Conservation (phyloP, 2,888 invertebrate genomes). For the Meloe dianella region DNA sequence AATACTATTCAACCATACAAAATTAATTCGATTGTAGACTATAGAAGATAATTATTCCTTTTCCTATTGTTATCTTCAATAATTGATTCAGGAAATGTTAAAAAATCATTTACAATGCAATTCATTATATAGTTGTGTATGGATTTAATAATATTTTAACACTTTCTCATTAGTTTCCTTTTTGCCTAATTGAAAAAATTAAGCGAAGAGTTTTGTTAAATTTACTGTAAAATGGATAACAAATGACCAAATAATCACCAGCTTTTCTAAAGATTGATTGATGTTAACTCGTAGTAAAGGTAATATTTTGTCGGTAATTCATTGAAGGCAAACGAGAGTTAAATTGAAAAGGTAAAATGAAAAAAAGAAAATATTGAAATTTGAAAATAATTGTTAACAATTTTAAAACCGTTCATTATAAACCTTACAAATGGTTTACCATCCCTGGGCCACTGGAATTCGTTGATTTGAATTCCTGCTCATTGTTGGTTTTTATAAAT, state of each 20-base stretch:
- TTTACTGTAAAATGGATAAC: neutral
- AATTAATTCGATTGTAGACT: conserved; percentile 7
- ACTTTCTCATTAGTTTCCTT: no score
- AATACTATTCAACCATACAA: neutral
- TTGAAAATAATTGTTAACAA: neutral
- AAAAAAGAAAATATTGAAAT: neutral
- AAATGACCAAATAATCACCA: conserved; percentile 7
- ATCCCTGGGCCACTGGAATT: no score
- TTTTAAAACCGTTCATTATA: neutral
- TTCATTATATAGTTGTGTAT: neutral
- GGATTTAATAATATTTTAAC: no score
- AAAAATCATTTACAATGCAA: neutral
- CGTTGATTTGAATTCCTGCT: no score
- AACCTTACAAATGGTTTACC: neutral
- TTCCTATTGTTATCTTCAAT: conserved; percentile 5
- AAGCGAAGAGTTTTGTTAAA: neutral
- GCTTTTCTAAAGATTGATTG: conserved; percentile 1
- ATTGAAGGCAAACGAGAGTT: neutral
- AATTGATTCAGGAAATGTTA: neutral
- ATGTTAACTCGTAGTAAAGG: neutral
- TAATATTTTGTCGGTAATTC: neutral
- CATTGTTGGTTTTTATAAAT: no score
- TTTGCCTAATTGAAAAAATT: neutral
- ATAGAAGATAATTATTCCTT: neutral
- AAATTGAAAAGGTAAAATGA: neutral